A percentile compares a stretch with the other conserved stretches of the same genome.
phyloP scores from a whole-genome alignment of 2,888 invertebrate species.

The Helleia helle region DNA sequence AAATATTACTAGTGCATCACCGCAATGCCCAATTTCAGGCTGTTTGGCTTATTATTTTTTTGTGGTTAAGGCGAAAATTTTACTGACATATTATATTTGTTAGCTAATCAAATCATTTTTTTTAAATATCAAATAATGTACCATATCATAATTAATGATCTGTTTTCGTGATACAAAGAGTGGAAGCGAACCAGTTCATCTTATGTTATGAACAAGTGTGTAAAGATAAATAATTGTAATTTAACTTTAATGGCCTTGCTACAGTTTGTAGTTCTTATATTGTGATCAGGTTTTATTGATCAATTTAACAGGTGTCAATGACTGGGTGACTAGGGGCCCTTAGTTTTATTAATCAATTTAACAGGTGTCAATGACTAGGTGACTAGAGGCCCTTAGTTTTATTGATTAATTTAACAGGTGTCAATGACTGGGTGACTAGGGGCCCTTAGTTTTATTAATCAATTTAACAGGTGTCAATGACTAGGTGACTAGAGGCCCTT shows the following conservation, averaged over 20 bases:
- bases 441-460: conserved; percentile 11
- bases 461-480: background rate
- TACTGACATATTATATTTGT: too few species aligned
- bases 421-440: background rate
- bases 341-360: conserved; percentile 7
- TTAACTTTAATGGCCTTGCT: background rate
- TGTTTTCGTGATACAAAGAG: too few species aligned
- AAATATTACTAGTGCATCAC: too few species aligned
- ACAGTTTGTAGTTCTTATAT: background rate
- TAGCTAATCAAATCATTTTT: too few species aligned
- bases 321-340: too few species aligned
- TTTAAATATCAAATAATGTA: too few species aligned
- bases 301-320: background rate
- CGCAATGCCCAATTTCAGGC: too few species aligned
- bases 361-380: background rate
- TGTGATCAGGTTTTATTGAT: conserved; percentile 7
- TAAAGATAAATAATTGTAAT: background rate
- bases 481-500: too few species aligned
- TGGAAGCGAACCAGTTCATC: background rate
- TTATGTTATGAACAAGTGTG: background rate
- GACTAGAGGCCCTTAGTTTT: too few species aligned
- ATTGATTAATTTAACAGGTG: conserved; percentile 1
- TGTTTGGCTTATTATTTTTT: too few species aligned
- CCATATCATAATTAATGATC: too few species aligned
- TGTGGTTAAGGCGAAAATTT: too few species aligned